Percentiles rank a stretch among this genome's conserved stretches.
These are phyloP conservation scores for Benitochromis conjunctus DNA, from an alignment of 2,113 vertebrate species.

Conservation along the genomic window DNA sequence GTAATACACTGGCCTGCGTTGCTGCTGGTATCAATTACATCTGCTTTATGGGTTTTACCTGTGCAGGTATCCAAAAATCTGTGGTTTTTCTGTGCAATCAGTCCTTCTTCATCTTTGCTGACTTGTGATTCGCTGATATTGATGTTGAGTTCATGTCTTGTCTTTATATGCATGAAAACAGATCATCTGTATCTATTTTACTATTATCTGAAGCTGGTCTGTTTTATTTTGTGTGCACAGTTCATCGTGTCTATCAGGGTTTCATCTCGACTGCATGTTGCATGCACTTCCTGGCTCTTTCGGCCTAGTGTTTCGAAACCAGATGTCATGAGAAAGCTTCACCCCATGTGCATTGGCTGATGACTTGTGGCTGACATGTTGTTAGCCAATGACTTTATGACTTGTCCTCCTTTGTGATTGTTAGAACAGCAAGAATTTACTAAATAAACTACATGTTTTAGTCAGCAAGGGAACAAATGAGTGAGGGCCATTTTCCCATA, in stretches of 20 bases:
- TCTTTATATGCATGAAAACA: constrained; percentile 6
- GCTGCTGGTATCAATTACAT: neutral
- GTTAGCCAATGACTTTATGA: neutral
- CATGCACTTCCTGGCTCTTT: constrained; percentile 7
- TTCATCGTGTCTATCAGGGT: neutral
- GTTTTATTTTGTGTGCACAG: neutral
- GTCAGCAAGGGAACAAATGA: neutral
- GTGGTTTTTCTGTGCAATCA: neutral
- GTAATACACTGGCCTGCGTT: neutral
- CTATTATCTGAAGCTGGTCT: neutral
- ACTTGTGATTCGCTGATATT: neutral
- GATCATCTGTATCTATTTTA: neutral
- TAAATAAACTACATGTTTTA: neutral
- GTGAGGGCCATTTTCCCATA: neutral
- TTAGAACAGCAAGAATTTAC: neutral
- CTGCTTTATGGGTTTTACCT: neutral
- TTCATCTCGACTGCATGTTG: constrained; percentile 7
- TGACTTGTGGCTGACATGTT: neutral
- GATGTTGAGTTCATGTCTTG: neutral
- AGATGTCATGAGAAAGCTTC: neutral
- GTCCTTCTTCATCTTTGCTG: neutral
- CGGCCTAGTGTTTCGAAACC: neutral
- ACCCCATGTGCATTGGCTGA: neutral
- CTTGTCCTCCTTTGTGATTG: neutral
- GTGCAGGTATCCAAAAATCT: neutral